A percentile compares a stretch with the other conserved stretches of the same genome.
phyloP scores from a whole-genome alignment of 2,113 vertebrate genomes.

The Centrocercus urophasianus region DNA sequence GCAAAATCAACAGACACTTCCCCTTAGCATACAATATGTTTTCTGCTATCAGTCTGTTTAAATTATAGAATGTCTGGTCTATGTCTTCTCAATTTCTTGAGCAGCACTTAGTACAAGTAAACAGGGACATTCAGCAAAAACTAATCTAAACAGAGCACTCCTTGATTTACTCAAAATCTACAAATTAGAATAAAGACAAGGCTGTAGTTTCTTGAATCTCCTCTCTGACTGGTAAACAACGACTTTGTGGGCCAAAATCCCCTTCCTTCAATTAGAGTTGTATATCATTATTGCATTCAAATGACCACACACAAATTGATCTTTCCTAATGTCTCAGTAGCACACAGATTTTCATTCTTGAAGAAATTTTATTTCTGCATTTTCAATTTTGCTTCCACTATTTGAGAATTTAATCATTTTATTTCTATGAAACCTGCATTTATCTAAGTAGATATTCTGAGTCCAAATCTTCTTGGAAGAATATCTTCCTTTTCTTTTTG shows the following conservation, averaged over 20 bases:
- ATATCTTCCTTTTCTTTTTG: background rate
- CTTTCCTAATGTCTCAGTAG: background rate
- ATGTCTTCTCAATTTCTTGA: constrained; percentile 49
- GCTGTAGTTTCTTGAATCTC: constrained; percentile 52
- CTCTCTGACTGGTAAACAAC: constrained; percentile 25
- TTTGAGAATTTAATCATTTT: background rate
- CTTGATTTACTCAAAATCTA: constrained; percentile 55
- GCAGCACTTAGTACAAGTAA: constrained; percentile 47
- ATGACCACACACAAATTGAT: constrained; percentile 45
- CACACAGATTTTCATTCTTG: background rate
- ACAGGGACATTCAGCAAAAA: constrained; percentile 50
- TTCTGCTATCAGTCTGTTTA: constrained; percentile 59
- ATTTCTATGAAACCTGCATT: background rate
- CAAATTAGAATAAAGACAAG: constrained; percentile 42
- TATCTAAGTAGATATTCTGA: background rate
- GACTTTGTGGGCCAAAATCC: background rate
- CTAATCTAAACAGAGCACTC: constrained; percentile 40
- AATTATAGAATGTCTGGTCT: constrained; percentile 52
- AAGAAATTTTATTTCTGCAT: background rate
- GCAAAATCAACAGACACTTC: constrained; percentile 48
- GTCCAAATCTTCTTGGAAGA: background rate
- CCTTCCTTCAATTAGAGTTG: background rate
- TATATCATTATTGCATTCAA: background rate
- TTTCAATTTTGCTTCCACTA: background rate
- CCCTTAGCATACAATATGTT: background rate